phyloP scores from a whole-genome alignment of 2,797 vertebrate genomes.

The Characodon lateralis region DNA sequence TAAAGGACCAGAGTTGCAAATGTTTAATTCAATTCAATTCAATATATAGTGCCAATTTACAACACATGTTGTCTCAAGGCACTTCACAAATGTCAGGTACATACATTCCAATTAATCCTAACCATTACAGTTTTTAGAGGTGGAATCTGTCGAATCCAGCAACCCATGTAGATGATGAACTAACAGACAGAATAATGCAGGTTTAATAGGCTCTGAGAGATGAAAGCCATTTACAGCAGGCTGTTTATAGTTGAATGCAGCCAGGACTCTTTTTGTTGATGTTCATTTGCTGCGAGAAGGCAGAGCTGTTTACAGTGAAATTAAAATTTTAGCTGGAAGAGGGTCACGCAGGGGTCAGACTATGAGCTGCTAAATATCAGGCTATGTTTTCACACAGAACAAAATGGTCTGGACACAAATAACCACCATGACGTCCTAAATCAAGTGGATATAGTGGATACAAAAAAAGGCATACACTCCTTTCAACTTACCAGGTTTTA shows the following conservation, averaged over 20 bases:
- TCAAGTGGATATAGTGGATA: constrained; percentile 1
- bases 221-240: constrained; percentile 42
- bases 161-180: constrained; percentile 6
- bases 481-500: neutral
- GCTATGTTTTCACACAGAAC: constrained; percentile 23
- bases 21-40: too few species aligned
- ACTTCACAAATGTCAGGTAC: too few species aligned
- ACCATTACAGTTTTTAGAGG: constrained; percentile 10
- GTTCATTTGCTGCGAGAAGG: constrained; percentile 53
- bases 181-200: constrained; percentile 25
- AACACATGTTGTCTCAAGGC: too few species aligned
- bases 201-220: constrained; percentile 27
- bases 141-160: constrained; percentile 19
- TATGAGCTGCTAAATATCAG: constrained; percentile 29
- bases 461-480: neutral
- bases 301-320: constrained; percentile 55
- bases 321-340: constrained; percentile 30
- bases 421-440: neutral
- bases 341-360: constrained; percentile 38
- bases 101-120: too few species aligned
- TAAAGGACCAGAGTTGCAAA: constrained; percentile 5
- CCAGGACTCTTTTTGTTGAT: constrained; percentile 58
- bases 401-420: constrained; percentile 23
- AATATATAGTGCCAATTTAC: too few species aligned
- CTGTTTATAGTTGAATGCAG: constrained; percentile 53